A percentile compares a stretch with the other conserved stretches of the same genome.
phyloP scores from a whole-genome alignment of 2,113 vertebrate species.

The Toxotes chatareus region DNA sequence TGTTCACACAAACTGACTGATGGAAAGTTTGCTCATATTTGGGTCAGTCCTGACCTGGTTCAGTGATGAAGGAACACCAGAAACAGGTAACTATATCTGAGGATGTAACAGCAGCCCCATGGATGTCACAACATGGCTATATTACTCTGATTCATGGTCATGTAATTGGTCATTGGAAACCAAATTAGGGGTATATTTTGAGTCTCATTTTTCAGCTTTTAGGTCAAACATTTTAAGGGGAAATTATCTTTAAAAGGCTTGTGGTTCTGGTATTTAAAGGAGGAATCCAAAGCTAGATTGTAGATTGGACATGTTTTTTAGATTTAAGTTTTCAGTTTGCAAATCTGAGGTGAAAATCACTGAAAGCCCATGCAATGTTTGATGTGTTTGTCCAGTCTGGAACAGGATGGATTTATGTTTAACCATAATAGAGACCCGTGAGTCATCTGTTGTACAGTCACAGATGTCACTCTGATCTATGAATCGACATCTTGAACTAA shows the following conservation, averaged over 20 bases:
- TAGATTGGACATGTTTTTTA: background rate
- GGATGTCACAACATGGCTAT: conserved; percentile 54
- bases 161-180: conserved; percentile 58
- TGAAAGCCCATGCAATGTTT: background rate
- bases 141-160: conserved; percentile 43
- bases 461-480: background rate
- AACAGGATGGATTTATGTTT: background rate
- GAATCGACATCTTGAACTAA: conserved; percentile 5
- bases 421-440: background rate
- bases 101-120: conserved; percentile 56
- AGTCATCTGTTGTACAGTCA: conserved; percentile 7
- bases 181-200: conserved; percentile 1
- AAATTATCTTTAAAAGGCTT: background rate
- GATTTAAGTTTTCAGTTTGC: background rate
- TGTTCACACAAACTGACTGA: background rate
- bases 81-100: conserved; percentile 58
- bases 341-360: background rate
- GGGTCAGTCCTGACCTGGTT: conserved; percentile 46
- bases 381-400: background rate
- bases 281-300: background rate
- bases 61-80: conserved; percentile 47
- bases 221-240: conserved; percentile 1
- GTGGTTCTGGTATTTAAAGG: background rate
- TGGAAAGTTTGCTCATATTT: background rate
- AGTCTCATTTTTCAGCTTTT: background rate